These are phyloP conservation scores for Chrysoperla carnea DNA, from an alignment of 1,140 invertebrate species.

Conservation along the genomic window DNA sequence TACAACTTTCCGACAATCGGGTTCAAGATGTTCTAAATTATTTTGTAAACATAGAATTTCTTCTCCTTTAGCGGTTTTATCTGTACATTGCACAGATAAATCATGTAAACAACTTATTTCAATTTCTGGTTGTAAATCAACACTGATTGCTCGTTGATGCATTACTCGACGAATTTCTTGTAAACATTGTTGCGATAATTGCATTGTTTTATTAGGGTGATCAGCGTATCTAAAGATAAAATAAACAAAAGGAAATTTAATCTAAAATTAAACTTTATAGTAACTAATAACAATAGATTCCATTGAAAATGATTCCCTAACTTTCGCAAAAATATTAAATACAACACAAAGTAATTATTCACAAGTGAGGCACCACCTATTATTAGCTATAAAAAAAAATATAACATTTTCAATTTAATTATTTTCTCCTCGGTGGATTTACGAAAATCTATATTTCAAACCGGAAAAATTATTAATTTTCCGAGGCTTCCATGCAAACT, in stretches of 20 bases:
- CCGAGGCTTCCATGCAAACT: no score
- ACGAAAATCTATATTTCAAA: no score
- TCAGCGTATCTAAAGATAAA: constrained; percentile 46
- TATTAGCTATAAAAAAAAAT: no score
- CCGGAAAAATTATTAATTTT: no score
- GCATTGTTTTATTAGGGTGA: constrained; percentile 44
- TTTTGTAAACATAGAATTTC: constrained; percentile 88
- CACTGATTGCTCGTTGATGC: constrained; percentile 76
- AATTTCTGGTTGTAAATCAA: constrained; percentile 86
- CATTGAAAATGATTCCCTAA: no score
- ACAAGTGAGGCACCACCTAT: no score
- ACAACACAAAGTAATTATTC: no score
- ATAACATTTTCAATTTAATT: no score
- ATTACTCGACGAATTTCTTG: constrained; percentile 80
- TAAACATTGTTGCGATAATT: constrained; percentile 42
- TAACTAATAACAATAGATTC: no score
- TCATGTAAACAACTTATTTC: constrained; percentile 80
- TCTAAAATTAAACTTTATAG: no score
- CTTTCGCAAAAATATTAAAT: no score
- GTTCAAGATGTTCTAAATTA: constrained; percentile 51
- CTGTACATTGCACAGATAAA: constrained; percentile 64
- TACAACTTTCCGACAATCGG: constrained; percentile 33
- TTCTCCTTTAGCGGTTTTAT: constrained; percentile 66
- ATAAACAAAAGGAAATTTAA: not conserved
- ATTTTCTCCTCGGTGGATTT: no score